Conservation (phyloP, 2,888 invertebrate species). For the Plebejus argus region DNA sequence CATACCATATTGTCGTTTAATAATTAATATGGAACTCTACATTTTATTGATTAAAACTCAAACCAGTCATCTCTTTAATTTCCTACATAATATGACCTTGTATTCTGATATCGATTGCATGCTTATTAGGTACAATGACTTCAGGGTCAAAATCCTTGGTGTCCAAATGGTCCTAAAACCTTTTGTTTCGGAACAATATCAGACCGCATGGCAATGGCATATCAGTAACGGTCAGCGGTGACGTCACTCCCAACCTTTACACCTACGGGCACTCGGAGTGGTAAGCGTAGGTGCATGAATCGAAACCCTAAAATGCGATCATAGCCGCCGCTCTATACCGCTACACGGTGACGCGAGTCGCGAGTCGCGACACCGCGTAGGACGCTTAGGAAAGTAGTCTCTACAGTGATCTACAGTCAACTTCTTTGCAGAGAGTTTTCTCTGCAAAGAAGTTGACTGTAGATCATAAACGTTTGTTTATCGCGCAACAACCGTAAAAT, state of each 20-base stretch:
- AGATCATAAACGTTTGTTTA: background rate
- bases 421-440: background rate
- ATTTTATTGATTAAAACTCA: background rate
- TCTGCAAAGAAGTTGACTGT: too few species aligned
- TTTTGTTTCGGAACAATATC: background rate
- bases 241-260: conserved; percentile 70
- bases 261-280: conserved; percentile 53
- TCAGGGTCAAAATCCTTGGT: conserved; percentile 8
- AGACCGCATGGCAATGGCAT: conserved; percentile 37
- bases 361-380: background rate
- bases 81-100: background rate
- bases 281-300: conserved; percentile 54
- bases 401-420: background rate
- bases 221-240: conserved; percentile 44
- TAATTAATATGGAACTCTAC: background rate
- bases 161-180: background rate
- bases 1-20: too few species aligned
- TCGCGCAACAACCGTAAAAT: background rate
- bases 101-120: background rate
- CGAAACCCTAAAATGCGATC: conserved; percentile 59
- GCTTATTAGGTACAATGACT: background rate
- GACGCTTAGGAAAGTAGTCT: background rate
- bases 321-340: conserved; percentile 31
- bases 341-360: background rate
- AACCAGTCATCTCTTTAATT: background rate